Evolutionary conservation across 1,140 invertebrate genomes (phyloP), one percentile per base, ranked within the genome.

Genomic region (Danaus plexippus): DNA sequence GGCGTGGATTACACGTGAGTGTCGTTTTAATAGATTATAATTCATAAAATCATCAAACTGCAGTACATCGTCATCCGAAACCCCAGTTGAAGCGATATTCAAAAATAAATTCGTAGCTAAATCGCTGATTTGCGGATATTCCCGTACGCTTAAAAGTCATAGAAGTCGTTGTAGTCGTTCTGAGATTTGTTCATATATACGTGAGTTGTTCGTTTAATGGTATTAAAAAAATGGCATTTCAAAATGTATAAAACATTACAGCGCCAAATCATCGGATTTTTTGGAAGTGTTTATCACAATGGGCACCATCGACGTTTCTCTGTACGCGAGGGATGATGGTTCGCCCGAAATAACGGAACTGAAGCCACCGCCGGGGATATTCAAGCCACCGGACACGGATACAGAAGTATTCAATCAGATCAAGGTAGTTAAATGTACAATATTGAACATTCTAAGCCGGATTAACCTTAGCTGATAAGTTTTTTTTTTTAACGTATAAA

Each of bases 271-370:
- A 1, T 74, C 67, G 3, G 75, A 85, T 9, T 73, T 71, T 13
- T 42, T 85, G 51, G 82, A 85, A 8, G 59, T 83, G 22, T 82
- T 73, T 46, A 57, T 85, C 10, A 81, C 79, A 1, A 76, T 80
- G 73, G 80, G 82, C 3, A 59, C 59, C n/a, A 69, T 85, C 0
- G 75, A 82, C 8, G 2, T 77, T 0, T 73, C 80, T 0, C 48
- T 85, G 22, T 80, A 80, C 50, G 64, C 63, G 2, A 56, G 9
- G 1, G 77, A 80, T 41, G 70, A 78, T 45, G 63, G 59, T 22
- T 68, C 64, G 8, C 44, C 55, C 0, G 63, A 71, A 10, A 43
- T 76, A 2, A 11, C 40, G 10, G 47, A 52, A 4, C 64, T 84
- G 18, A 60, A 71, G 0, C 63, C 69, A 6, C 66, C 69, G 6